A percentile compares a stretch with the other conserved stretches of the same genome.
These are phyloP conservation scores for Bellardia pandia DNA, from an alignment of 2,888 invertebrate genomes.

Conservation along the genomic window DNA sequence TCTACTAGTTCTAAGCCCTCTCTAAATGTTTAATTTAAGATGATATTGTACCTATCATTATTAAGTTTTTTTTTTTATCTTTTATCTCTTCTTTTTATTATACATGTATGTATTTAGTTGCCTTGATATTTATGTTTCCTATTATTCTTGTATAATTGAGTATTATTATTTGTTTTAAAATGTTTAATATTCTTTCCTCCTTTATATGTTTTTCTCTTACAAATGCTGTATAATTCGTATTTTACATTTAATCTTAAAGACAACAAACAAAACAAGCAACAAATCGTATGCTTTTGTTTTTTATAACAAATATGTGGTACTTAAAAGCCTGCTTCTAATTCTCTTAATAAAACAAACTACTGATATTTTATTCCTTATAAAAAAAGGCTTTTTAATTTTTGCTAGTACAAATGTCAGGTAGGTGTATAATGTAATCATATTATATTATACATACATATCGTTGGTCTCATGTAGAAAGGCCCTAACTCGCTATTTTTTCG, in stretches of 20 bases:
- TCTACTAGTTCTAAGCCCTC: constrained; percentile 51
- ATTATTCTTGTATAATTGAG: constrained; percentile 41
- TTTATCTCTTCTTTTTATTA: not conserved
- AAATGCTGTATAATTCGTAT: constrained; percentile 42
- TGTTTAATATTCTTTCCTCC: constrained; percentile 62
- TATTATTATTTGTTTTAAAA: constrained; percentile 72
- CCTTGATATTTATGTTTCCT: not conserved
- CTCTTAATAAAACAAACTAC: constrained; percentile 43
- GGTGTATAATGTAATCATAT: not conserved
- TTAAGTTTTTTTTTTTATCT: constrained; percentile 10
- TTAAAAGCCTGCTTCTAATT: constrained; percentile 62
- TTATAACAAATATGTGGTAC: constrained; percentile 65
- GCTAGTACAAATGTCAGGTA: no score
- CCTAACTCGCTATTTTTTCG: no score
- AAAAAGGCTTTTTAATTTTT: constrained; percentile 4
- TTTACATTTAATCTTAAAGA: constrained; percentile 55
- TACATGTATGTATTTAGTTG: no score
- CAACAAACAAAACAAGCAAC: constrained; percentile 21
- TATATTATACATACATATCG: no score
- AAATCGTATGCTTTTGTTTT: constrained; percentile 47
- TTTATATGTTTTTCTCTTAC: constrained; percentile 5
- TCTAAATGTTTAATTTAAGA: constrained; percentile 24
- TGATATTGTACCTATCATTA: not conserved
- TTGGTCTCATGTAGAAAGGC: no score
- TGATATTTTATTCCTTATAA: constrained; percentile 64